Evolutionary conservation across 2,888 invertebrate genomes (phyloP).

Genomic region (Caenorhabditis uteleia): DNA sequence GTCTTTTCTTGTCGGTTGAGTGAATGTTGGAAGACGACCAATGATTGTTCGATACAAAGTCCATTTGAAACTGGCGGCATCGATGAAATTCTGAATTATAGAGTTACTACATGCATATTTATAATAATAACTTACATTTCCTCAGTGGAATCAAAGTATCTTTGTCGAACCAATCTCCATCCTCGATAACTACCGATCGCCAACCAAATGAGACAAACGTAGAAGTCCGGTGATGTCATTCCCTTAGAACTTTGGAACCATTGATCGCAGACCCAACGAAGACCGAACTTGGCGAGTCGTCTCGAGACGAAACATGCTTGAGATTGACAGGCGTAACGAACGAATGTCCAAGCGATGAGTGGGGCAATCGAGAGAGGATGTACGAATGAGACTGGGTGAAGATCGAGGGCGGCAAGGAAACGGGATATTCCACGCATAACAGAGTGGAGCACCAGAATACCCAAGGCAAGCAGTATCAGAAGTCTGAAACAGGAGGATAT

Average conservation of each 20-base stretch:
- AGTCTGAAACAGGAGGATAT: constrained; percentile 41
- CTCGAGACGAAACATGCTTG: constrained; percentile 23
- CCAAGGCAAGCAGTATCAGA: constrained; percentile 46
- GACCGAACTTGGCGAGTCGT: constrained; percentile 25
- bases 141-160: constrained; percentile 50
- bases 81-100: constrained; percentile 60
- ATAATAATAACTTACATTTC: constrained; percentile 54
- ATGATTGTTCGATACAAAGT: constrained; percentile 62
- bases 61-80: constrained; percentile 61
- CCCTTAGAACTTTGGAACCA: constrained; percentile 25
- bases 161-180: constrained; percentile 45
- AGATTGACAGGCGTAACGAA: constrained; percentile 30
- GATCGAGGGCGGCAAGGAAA: constrained; percentile 63
- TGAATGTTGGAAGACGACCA: constrained; percentile 60
- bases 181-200: constrained; percentile 48
- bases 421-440: constrained; percentile 56
- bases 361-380: constrained; percentile 58
- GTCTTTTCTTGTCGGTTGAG: constrained; percentile 47
- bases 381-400: constrained; percentile 44
- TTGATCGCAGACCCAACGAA: constrained; percentile 41
- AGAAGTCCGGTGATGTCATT: constrained; percentile 39
- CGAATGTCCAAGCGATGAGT: constrained; percentile 40
- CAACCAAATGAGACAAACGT: constrained; percentile 50
- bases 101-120: not conserved
- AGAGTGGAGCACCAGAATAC: constrained; percentile 49